Base-by-base conservation (phyloP, 2,888 invertebrate species). In the Erpobdella octoculata region DNA sequence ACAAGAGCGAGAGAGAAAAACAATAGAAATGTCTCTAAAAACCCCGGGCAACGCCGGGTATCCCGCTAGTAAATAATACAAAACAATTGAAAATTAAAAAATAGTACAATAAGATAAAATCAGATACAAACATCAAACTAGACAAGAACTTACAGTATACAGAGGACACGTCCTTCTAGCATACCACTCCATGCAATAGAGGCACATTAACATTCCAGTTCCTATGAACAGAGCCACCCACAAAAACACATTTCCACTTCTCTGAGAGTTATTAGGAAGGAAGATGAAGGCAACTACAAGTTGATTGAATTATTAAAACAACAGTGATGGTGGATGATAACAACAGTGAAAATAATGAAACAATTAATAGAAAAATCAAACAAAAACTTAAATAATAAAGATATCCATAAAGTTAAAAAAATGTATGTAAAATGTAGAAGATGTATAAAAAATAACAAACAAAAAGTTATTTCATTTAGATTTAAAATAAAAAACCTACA, bases 131-230 rank as follows among this genome's bases (percentile, higher is more conserved):
- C 36, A 38, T 37, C 15, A 9, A 28, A 5, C 25, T 6, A 21
- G 38, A 12, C 33, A 5, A 28, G 5, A 18, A 75, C 74, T 59
- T 18, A 73, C 73, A 18, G 65, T 21, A 25, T 21, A 41, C n/a
- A 69, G 25, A 9, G 89, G 88, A 78, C 91, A 90, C 82, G 91
- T 91, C 71, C 85, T 83, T 62, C 91, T 86, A 0, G 92, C 91
- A 81, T 89, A 92, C 85, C 87, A 90, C 84, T 97, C 96, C 87
- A 93, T 89, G 33, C 89, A 86, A 81, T 93, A 94, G 2, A 91
- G 80, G 78, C 89, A 89, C 81, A 89, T 86, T n/a, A 90, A 81
- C 2, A 89, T 77, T 74, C 92, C 91, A 76, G 88, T 89, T 68
- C 95, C 96, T 21, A 89, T 83, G 71, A 89, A 88, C 71, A 94